Evolutionary conservation across 2,888 invertebrate genomes (phyloP).

Genomic region (Nephrotoma guestfalica): DNA sequence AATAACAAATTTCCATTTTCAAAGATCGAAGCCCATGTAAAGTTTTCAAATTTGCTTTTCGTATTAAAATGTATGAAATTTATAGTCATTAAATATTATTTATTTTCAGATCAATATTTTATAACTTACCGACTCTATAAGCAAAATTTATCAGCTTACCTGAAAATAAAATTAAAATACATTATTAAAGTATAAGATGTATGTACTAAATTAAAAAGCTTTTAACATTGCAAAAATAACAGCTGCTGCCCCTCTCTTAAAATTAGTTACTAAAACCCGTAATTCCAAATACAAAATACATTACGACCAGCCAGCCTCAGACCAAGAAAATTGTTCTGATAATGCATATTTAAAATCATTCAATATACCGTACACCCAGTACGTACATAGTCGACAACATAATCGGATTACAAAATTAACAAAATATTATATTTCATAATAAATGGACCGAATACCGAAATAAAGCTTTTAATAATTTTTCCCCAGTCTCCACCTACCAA

Average conservation of each 20-base stretch:
- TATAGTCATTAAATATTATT: too few relatives aligned
- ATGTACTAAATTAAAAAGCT: not conserved
- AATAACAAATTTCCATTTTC: too few relatives aligned
- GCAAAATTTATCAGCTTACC: not conserved
- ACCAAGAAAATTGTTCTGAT: not conserved
- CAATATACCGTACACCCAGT: not conserved
- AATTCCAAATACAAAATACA: not conserved
- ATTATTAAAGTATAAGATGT: not conserved
- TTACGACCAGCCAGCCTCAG: not conserved
- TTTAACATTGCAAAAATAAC: not conserved
- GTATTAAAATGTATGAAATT: too few relatives aligned
- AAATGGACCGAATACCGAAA: not conserved
- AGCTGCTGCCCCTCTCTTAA: not conserved
- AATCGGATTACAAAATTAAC: not conserved
- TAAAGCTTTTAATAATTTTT: not conserved
- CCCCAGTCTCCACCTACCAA: not conserved
- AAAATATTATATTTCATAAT: not conserved
- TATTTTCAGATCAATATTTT: too few relatives aligned
- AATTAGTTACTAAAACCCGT: not conserved
- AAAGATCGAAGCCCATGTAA: too few relatives aligned
- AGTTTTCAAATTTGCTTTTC: too few relatives aligned
- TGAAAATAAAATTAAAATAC: not conserved
- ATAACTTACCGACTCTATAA: too few relatives aligned
- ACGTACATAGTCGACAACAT: not conserved
- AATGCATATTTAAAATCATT: not conserved